Evolutionary conservation across 2,888 invertebrate species (phyloP), one percentile per base, ranked within the genome.

Genomic region (Lithophane socia): DNA sequence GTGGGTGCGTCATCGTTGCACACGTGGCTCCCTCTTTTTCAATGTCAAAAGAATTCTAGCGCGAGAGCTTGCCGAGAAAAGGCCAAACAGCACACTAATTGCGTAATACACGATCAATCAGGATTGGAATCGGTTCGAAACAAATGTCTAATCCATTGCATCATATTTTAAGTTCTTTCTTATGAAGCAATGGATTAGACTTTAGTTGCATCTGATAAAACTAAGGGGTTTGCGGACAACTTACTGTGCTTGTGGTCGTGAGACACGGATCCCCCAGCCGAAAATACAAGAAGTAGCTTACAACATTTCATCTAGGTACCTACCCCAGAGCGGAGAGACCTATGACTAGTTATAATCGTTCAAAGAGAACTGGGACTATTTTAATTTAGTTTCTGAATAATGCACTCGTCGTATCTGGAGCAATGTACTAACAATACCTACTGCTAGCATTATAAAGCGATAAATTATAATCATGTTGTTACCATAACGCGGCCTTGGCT

Each of bases 401-500:
- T 63, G 63, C 73, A 79, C 37, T 64, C 63, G 56, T 29, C 29
- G 44, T 74, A 74, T 79, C 63, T 80, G 29, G 73, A 73, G 49
- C 80, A 80, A 72, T 61, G 68, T 21, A 71, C 64, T 37, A 60
- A 56, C 61, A 67, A 76, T 83, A 73, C 69, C 67, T 70, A 81
- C 63, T 61, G 37, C 42, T 70, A 70, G 60, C 97, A 97, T 77
- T 97, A 96, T 76, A 97, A 84, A 37, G 97, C 83, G 94, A 37
- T 95, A 94, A 64, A 97, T 96, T 8, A 94, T 95, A 64, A 94
- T 90, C 92, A 94, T 66, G 92, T 92, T 82, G 87, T 93, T 77
- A 86, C 94, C 93, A 75, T 95, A 93, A 71, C 90, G 91, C 65
- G 93, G 80, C 78, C 84, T 84, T 78, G 78, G 64, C 37, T 64